Evolutionary conservation across 2,888 invertebrate genomes (phyloP), one percentile per base, ranked within the genome.

Genomic region (Salpingus planirostris): DNA sequence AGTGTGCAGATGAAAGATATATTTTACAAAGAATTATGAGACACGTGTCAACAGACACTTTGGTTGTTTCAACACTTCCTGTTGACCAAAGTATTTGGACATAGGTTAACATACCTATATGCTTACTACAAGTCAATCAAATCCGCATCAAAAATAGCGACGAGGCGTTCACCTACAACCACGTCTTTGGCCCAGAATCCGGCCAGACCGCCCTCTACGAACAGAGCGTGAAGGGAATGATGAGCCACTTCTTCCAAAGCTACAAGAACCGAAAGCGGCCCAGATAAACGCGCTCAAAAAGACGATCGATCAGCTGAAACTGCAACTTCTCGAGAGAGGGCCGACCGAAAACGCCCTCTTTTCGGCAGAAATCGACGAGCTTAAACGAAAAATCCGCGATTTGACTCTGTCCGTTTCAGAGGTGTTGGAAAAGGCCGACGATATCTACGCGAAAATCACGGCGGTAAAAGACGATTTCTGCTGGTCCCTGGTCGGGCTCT

Each of bases 191-290:
- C 13, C 71, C 76, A 27, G 71, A 71, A n/a, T 71, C 78, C 2
- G 68, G 68, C 0, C 90, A 92, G 74, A 70, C 74, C 26, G 66
- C 74, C 21, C 76, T 91, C 24, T 91, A 89, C 58, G 70, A 78
- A 15, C 70, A 68, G 7, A 90, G 89, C 27, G 81, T 90, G 0
- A 71, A 75, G 45, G 70, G 73, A n/a, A 73, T 90, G 42, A 69
- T 92, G 12, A 67, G 69, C 2, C 81, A 78, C 52, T 66, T 91
- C n/a, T 87, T 90, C 57, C 74, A 82, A 70, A 88, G 91, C 0
- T 95, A 87, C 56, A 95, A 55, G 89, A 90, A 64, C 80, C 84
- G 0, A 78, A 78, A 50, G 74, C 76, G 0, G 84, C 86, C 0
- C 89, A 92, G 67, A 80, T 92, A 5, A 73, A 76, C 38, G 64